A percentile compares a stretch with the other conserved stretches of the same genome.
These are phyloP conservation scores for Propithecus coquereli DNA, from an alignment of 2,113 vertebrate species.

Conservation along the genomic window DNA sequence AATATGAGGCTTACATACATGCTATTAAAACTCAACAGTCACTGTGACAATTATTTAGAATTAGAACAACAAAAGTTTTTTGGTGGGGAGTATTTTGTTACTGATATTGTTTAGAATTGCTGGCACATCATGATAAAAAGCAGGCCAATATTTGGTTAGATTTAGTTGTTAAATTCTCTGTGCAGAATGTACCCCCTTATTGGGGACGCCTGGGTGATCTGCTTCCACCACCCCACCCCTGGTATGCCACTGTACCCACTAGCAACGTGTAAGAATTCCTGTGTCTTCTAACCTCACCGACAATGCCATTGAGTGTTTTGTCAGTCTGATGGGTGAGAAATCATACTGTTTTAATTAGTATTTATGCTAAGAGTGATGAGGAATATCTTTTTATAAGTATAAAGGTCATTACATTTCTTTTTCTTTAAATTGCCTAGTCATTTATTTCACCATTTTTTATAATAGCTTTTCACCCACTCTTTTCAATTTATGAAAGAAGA, in stretches of 20 bases:
- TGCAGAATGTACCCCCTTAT: not conserved
- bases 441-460: not conserved
- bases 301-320: not conserved
- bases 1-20: not conserved
- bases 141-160: not conserved
- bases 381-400: not conserved
- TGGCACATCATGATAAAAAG: not conserved
- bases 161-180: not conserved
- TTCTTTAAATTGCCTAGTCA: not conserved
- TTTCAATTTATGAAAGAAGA: not conserved
- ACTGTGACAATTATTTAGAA: not conserved
- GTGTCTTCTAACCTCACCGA: not conserved
- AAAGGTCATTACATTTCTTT: slow-evolving; percentile 37
- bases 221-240: not conserved
- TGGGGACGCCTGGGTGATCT: not conserved
- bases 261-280: not conserved
- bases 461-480: not conserved
- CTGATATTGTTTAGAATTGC: not conserved
- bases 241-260: not conserved
- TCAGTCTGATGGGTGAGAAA: not conserved
- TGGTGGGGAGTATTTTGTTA: not conserved
- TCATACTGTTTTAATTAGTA: not conserved
- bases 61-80: not conserved
- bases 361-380: not conserved
- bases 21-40: slow-evolving; percentile 27